Percentiles rank a stretch among this genome's conserved stretches.
phyloP scores from a whole-genome alignment of 2,888 invertebrate genomes.

The Acanthosepion pharaonis region DNA sequence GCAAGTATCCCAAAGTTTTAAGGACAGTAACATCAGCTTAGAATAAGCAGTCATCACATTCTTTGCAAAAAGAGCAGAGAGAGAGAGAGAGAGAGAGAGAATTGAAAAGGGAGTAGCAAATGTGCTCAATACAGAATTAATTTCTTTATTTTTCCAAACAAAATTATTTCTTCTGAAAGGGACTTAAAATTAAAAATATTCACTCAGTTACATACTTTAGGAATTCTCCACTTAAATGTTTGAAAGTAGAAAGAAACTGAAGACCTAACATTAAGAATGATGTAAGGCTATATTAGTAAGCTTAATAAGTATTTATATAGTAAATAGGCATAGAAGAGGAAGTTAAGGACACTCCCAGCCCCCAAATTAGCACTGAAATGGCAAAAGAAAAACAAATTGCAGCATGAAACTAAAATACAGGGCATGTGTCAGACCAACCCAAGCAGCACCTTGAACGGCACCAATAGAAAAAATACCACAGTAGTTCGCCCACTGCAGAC shows the following conservation, averaged over 20 bases:
- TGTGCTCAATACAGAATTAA: neutral
- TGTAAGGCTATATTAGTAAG: neutral
- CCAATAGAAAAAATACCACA: constrained; percentile 37
- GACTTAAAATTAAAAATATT: neutral
- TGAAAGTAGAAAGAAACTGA: neutral
- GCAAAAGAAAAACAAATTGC: neutral
- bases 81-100: neutral
- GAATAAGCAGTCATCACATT: neutral
- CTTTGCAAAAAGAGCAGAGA: neutral
- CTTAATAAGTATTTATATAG: neutral
- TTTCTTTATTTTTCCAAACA: neutral
- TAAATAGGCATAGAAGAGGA: neutral
- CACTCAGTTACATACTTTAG: neutral
- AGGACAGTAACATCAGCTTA: neutral
- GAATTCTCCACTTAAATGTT: neutral
- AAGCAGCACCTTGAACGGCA: constrained; percentile 45
- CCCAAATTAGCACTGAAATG: neutral
- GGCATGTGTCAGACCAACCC: constrained; percentile 8
- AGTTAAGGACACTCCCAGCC: neutral
- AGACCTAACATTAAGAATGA: neutral
- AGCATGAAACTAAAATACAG: neutral
- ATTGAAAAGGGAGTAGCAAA: neutral
- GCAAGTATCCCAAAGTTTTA: neutral
- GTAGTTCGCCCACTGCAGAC: constrained; percentile 41
- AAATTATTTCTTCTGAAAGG: neutral